These are phyloP conservation scores for Papilio protenor DNA, from an alignment of 2,888 invertebrate species.

Conservation along the genomic window DNA sequence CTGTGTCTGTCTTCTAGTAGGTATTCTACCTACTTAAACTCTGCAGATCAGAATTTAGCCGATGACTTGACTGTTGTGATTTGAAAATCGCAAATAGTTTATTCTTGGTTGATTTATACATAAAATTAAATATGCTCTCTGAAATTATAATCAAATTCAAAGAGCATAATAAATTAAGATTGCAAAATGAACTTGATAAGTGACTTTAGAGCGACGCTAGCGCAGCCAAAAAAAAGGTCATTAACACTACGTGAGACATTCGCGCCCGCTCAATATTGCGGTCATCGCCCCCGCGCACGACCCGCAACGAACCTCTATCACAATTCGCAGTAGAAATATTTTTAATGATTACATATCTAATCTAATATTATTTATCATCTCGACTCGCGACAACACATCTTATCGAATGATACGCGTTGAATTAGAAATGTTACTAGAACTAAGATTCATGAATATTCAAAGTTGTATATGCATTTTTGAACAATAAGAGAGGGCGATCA, in stretches of 20 bases:
- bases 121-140: not conserved
- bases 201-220: constrained; percentile 59
- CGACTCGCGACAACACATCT: not conserved
- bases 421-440: not conserved
- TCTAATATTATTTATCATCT: constrained; percentile 14
- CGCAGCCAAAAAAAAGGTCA: constrained; percentile 82
- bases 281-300: constrained; percentile 78
- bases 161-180: constrained; percentile 41
- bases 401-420: not conserved
- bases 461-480: constrained; percentile 46
- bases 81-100: not conserved
- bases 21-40: not conserved
- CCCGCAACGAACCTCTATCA: constrained; percentile 54
- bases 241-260: constrained; percentile 83
- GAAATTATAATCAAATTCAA: constrained; percentile 23
- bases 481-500: constrained; percentile 55
- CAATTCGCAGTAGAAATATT: constrained; percentile 40
- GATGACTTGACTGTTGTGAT: not conserved
- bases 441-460: constrained; percentile 31
- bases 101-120: not conserved
- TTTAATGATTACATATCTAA: constrained; percentile 35
- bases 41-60: not conserved
- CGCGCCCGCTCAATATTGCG: constrained; percentile 82
- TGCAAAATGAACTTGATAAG: constrained; percentile 41
- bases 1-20: not conserved